These are phyloP conservation scores for Silurus meridionalis DNA, from an alignment of 2,113 vertebrate genomes.

Conservation along the genomic window DNA sequence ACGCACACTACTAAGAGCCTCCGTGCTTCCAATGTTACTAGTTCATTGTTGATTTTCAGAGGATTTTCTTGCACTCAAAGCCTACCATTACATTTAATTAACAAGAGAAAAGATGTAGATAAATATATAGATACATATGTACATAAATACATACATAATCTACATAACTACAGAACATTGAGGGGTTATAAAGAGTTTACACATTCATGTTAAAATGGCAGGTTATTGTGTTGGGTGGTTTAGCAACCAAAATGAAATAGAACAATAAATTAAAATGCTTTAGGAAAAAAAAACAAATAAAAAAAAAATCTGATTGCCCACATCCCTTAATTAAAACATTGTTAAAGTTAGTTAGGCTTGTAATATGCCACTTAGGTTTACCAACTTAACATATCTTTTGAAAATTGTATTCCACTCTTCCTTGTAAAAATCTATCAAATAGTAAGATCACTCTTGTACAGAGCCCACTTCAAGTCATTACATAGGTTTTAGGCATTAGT, in stretches of 20 bases:
- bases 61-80: neutral
- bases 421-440: neutral
- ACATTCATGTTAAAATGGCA: no score
- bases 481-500: neutral
- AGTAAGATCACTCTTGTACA: neutral
- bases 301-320: neutral
- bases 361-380: neutral
- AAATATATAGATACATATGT: neutral
- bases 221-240: no score
- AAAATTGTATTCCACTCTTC: neutral
- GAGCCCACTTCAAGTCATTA: neutral
- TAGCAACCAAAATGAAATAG: neutral
- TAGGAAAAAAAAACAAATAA: neutral
- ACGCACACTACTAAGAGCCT: neutral
- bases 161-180: no score
- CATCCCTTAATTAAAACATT: neutral
- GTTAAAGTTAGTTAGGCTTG: neutral
- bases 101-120: neutral
- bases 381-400: neutral
- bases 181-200: no score
- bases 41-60: neutral
- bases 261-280: neutral
- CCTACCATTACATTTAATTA: neutral
- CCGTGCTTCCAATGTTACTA: neutral
- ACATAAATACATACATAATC: no score